phyloP scores from a whole-genome alignment of 2,797 vertebrate genomes.

The Falco concolor region DNA sequence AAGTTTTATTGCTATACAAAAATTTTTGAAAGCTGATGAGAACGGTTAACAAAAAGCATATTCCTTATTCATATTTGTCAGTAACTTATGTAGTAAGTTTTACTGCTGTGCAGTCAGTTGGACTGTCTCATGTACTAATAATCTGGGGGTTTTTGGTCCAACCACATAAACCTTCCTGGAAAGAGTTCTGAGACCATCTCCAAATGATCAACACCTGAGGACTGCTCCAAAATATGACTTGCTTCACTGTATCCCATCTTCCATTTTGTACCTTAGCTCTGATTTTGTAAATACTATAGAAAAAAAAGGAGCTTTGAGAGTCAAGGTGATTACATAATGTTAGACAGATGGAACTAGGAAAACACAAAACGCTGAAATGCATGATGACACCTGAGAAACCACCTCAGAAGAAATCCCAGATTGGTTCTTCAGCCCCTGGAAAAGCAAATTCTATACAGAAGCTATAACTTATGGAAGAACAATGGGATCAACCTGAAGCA shows the following conservation, averaged over 20 bases:
- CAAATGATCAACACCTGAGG: background rate
- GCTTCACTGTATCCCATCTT: background rate
- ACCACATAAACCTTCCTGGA: background rate
- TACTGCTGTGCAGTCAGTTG: background rate
- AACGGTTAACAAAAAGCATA: background rate
- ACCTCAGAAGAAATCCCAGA: background rate
- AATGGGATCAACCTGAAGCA: background rate
- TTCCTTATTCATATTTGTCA: background rate
- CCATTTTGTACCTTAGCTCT: background rate
- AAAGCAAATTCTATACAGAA: background rate
- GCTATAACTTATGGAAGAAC: background rate
- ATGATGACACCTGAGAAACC: background rate
- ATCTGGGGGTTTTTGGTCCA: background rate
- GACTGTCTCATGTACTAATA: background rate
- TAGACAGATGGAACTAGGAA: background rate
- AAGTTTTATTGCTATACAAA: background rate
- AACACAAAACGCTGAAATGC: background rate
- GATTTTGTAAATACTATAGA: background rate
- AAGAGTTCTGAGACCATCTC: background rate
- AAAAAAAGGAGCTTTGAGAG: background rate
- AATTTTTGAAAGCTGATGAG: background rate
- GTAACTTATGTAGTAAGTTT: background rate
- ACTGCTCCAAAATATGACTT: background rate
- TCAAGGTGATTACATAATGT: background rate
- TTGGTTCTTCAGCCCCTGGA: background rate